A percentile compares a stretch with the other conserved stretches of the same genome.
These are phyloP conservation scores for Dolichopus griseipennis DNA, from an alignment of 2,888 invertebrate genomes.

Conservation along the genomic window DNA sequence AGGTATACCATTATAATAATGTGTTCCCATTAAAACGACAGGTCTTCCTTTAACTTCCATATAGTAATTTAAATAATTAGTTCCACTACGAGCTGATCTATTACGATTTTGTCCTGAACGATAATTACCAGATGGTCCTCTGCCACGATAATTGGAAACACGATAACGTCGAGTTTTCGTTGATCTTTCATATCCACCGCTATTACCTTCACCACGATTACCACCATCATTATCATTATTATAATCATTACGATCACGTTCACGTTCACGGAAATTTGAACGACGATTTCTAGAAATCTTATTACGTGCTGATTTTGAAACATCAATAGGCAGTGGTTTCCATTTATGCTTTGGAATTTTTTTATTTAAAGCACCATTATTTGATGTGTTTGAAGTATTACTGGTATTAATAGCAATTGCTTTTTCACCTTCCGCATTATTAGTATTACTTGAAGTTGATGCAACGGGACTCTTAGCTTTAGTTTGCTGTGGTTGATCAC, in stretches of 20 bases:
- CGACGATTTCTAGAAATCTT: conserved; percentile 52
- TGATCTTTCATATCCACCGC: conserved; percentile 29
- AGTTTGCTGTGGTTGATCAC: conserved; percentile 21
- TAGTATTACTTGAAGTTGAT: conserved; percentile 22
- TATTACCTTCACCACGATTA: conserved; percentile 29
- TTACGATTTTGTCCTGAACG: conserved; percentile 33
- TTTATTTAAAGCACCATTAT: conserved; percentile 30
- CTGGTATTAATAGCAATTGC: conserved; percentile 31
- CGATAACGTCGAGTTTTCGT: conserved; percentile 40
- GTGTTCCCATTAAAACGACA: conserved; percentile 42
- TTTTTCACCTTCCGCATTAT: conserved; percentile 12
- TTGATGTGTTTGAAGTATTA: conserved; percentile 17
- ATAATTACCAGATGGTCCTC: conserved; percentile 46
- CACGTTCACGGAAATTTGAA: conserved; percentile 27
- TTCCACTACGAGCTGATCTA: conserved; percentile 42
- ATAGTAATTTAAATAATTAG: conserved; percentile 35
- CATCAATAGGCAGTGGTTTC: conserved; percentile 83
- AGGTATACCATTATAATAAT: conserved; percentile 41
- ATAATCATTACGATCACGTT: conserved; percentile 23
- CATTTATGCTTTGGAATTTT: conserved; percentile 63
- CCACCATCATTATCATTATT: conserved; percentile 29
- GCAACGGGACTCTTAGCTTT: conserved; percentile 24
- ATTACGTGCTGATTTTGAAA: conserved; percentile 56
- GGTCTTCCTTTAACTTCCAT: conserved; percentile 36
- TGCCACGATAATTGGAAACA: conserved; percentile 36